Base-by-base conservation (phyloP, 1,140 invertebrate species). In the Achroia grisella region DNA sequence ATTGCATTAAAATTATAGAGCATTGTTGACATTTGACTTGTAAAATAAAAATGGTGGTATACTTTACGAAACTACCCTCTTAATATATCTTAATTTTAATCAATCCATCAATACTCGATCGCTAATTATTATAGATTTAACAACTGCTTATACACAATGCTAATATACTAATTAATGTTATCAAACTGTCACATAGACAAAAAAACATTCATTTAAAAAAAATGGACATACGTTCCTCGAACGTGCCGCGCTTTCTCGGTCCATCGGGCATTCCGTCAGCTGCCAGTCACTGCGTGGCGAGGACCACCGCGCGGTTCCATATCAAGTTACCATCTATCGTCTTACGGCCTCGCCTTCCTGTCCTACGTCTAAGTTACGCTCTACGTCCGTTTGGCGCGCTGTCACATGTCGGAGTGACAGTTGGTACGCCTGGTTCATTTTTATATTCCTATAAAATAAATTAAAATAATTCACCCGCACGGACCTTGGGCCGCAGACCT, bases 171-270 rank as follows among this genome's bases (percentile, higher is more conserved):
- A 45, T 47, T 37, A 27, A 13, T 30, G 36, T 27, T 32, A 44
- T 29, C 50, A 60, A 56, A 66, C 59, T 65, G 63, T 71, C 66
- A 62, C 64, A 72, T 75, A 72, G 67, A 73, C 49, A 52, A 56
- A 51, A 50, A 53, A 40, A 44, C 42, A 30, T 53, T 36, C 49
- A 52, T 60, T 52, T 58, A 60, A 71, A 68, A 71, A 61, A 58
- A 51, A 54, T 45, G 40, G 34, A 32, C 47, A 55, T 66, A 70
- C 62, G 63, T 61, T 68, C 65, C 62, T 70, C 62, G 73, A 75
- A 72, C 74, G 72, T 71, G 71, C 62, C 79, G 71, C 79, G 73
- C 76, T 80, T 83, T 83, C 75, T 70, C 79, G 79, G 75, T 83
- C 79, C 65, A 83, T 79, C 75, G 76, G 75, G 75, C 79, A 81